These are phyloP conservation scores for Lerista edwardsae DNA, from an alignment of 2,797 vertebrate species.

Conservation along the genomic window DNA sequence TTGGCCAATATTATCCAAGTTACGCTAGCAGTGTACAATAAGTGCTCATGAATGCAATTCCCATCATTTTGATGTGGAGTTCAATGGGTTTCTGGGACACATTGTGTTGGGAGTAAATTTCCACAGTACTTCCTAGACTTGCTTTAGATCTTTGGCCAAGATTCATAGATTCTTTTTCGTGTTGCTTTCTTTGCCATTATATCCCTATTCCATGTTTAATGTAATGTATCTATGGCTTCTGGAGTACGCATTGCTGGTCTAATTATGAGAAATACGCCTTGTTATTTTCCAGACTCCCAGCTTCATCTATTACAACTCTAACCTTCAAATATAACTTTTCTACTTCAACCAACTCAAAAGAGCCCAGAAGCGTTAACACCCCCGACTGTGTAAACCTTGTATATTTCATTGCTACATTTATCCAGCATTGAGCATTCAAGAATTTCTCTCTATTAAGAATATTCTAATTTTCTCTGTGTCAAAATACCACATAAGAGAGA, in stretches of 20 bases:
- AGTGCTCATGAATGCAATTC: slow-evolving; percentile 49
- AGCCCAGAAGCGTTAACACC: slow-evolving; percentile 14
- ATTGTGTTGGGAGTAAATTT: slow-evolving; percentile 63
- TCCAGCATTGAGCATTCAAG: background rate
- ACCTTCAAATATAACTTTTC: slow-evolving; percentile 29
- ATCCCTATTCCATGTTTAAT: slow-evolving; percentile 65
- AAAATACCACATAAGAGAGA: background rate
- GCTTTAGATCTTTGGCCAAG: slow-evolving; percentile 68
- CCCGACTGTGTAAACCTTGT: background rate
- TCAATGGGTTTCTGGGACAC: slow-evolving; percentile 59
- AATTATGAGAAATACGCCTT: slow-evolving; percentile 49
- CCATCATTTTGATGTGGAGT: slow-evolving; percentile 45
- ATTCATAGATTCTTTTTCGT: slow-evolving; percentile 64
- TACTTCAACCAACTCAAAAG: slow-evolving; percentile 9
- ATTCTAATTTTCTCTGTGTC: background rate
- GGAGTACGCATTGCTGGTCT: slow-evolving; percentile 60
- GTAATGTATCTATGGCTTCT: slow-evolving; percentile 49
- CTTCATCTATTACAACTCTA: slow-evolving; percentile 49
- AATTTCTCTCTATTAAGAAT: background rate
- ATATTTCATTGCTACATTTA: background rate
- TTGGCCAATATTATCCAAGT: slow-evolving; percentile 20
- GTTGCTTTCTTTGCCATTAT: slow-evolving; percentile 66
- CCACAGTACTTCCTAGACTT: slow-evolving; percentile 66
- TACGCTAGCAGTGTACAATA: slow-evolving; percentile 18
- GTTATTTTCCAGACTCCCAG: slow-evolving; percentile 64